phyloP scores from a whole-genome alignment of 2,113 vertebrate species.

The Sinocyclocheilus grahami region DNA sequence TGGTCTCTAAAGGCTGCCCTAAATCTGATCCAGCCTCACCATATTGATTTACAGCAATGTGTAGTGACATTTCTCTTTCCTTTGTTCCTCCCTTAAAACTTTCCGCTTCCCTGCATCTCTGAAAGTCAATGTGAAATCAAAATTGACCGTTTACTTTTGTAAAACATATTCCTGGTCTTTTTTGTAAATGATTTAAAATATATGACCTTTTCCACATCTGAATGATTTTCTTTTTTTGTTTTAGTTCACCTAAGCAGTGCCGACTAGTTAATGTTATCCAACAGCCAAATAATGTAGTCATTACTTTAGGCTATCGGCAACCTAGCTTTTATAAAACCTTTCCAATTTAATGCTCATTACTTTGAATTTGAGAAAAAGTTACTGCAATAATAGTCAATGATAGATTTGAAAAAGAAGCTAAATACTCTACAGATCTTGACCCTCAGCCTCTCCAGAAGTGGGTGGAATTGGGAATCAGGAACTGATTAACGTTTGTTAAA shows the following conservation, averaged over 20 bases:
- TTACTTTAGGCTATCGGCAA: background rate
- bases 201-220: too few relatives aligned
- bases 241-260: background rate
- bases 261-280: background rate
- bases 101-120: background rate
- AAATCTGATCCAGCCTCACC: constrained; percentile 9
- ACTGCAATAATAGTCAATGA: background rate
- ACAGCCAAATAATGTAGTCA: background rate
- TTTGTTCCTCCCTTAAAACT: constrained; percentile 16
- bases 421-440: background rate
- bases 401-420: too few relatives aligned
- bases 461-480: too few relatives aligned
- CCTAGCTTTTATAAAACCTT: background rate
- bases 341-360: background rate
- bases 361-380: background rate
- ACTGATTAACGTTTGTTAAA: background rate
- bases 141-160: background rate
- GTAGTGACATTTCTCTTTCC: constrained; percentile 14
- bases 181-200: too few relatives aligned
- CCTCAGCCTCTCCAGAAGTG: background rate
- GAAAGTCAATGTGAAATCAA: background rate
- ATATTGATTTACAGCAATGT: constrained; percentile 26
- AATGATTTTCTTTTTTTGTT: background rate
- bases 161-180: background rate
- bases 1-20: constrained; percentile 37